These are phyloP conservation scores for Bradynema listronoti DNA, from an alignment of 1,140 invertebrate species.

Conservation along the genomic window DNA sequence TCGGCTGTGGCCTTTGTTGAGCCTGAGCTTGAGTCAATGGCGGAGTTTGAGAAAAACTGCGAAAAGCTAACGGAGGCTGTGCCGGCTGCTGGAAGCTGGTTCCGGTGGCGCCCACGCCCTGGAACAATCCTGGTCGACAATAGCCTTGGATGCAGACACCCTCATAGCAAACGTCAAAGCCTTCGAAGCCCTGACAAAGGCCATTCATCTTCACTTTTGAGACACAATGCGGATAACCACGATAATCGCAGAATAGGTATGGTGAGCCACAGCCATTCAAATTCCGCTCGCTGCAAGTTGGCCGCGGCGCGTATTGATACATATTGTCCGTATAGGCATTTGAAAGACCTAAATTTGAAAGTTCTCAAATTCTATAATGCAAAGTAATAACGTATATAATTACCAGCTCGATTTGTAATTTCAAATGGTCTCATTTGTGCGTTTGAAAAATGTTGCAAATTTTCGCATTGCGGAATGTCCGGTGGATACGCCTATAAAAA, in stretches of 20 bases:
- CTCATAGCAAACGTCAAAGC: slow-evolving; percentile 44
- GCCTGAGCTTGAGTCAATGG: too few relatives aligned
- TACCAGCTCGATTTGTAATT: slow-evolving; percentile 48
- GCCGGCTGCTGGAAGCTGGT: not conserved
- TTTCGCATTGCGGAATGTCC: slow-evolving; percentile 45
- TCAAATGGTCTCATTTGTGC: slow-evolving; percentile 53
- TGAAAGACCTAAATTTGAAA: slow-evolving; percentile 44
- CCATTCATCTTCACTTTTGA: slow-evolving; percentile 47
- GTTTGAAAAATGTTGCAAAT: slow-evolving; percentile 53
- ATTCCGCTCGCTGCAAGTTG: slow-evolving; percentile 69
- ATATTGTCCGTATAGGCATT: slow-evolving; percentile 57
- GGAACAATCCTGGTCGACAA: slow-evolving; percentile 33
- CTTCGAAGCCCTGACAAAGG: slow-evolving; percentile 51
- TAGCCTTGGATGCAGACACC: slow-evolving; percentile 44
- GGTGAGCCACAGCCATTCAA: slow-evolving; percentile 80
- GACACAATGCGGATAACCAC: slow-evolving; percentile 47
- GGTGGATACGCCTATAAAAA: slow-evolving; percentile 40
- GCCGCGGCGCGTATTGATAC: slow-evolving; percentile 49
- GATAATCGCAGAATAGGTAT: slow-evolving; percentile 41
- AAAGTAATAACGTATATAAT: slow-evolving; percentile 14
- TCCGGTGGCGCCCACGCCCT: not conserved
- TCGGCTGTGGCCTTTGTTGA: not conserved
- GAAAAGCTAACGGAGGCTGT: not conserved
- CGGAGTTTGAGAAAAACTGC: too few relatives aligned
- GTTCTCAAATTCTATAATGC: too few relatives aligned